Base-by-base conservation (phyloP, 2,113 vertebrate genomes). In the Polypterus senegalus region DNA sequence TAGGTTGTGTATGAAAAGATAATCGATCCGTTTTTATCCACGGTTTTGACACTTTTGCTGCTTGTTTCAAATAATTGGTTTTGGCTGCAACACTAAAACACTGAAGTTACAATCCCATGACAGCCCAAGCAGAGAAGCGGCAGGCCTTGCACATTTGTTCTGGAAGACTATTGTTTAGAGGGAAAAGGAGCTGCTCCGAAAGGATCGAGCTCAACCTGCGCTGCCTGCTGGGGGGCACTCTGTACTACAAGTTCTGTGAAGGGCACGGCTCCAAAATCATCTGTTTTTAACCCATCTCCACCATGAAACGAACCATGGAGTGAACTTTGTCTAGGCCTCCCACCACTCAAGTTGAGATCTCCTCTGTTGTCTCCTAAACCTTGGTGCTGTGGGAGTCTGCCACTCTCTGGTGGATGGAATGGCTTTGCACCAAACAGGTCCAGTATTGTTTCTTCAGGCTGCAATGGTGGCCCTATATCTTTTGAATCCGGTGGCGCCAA, bases 111-210 rank as follows among this genome's bases (percentile, higher is more conserved):
- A 47, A 7, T 54, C 63, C 46, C 3, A 61, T 60, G 49, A 48
- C 27, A 59, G 54, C 65, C 67, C 59, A 54, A 9, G 46, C 66
- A 3, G 7, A 11, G 11, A 45, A 27, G 48, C 8, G 11, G 46
- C n/a, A 61, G 58, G 46, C 58, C 54, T 52, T 66, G 54, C 60
- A 61, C 5, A 62, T 7, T 45, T 10, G 68, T 46, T 43, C 43
- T 1, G 67, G 69, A 73, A 73, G 74, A 73, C 64, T 47, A 73
- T 74, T 91, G 89, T 79, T 97, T 98, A 5, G 92, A 89, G 76
- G 93, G 92, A 71, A 97, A 98, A 0, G 95, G 96, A 53, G 96
- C 94, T 0, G 94, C 92, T 69, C 95, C 96, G n/a, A 99, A 99
- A 2, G 96, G 96, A 77, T 99, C 96, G 5, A 95, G 74, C 64